Conservation (phyloP, 2,797 vertebrate species). For the Hirundo rustica region DNA sequence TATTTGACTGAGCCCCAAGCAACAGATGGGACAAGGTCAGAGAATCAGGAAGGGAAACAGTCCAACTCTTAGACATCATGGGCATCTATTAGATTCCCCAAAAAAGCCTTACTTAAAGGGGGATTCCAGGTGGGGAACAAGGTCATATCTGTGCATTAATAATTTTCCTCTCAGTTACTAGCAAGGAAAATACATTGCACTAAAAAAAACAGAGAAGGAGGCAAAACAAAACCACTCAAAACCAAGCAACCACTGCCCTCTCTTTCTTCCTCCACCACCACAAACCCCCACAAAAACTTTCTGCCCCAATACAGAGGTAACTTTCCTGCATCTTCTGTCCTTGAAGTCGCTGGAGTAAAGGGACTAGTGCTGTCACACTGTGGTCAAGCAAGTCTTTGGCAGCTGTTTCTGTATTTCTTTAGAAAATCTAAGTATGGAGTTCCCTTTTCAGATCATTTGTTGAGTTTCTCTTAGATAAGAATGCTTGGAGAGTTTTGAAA, state of each 20-base stretch:
- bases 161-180: background rate
- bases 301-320: background rate
- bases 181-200: background rate
- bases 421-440: background rate
- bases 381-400: background rate
- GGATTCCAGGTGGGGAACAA: background rate
- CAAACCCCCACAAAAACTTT: background rate
- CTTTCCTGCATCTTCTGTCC: background rate
- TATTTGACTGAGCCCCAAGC: conserved; percentile 6
- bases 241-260: background rate
- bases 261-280: rapidly evolving
- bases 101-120: background rate
- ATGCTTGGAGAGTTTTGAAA: background rate
- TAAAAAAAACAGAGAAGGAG: background rate
- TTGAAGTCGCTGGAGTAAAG: background rate
- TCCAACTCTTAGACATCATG: background rate
- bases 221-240: background rate
- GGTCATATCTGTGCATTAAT: background rate
- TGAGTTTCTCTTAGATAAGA: background rate
- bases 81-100: conserved; percentile 2
- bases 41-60: conserved; percentile 5
- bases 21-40: background rate
- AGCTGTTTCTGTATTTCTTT: background rate
- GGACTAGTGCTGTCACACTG: background rate
- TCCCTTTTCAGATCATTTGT: background rate